Base-by-base conservation (phyloP, 1,140 invertebrate genomes). In the Zeugodacus cucurbitae region DNA sequence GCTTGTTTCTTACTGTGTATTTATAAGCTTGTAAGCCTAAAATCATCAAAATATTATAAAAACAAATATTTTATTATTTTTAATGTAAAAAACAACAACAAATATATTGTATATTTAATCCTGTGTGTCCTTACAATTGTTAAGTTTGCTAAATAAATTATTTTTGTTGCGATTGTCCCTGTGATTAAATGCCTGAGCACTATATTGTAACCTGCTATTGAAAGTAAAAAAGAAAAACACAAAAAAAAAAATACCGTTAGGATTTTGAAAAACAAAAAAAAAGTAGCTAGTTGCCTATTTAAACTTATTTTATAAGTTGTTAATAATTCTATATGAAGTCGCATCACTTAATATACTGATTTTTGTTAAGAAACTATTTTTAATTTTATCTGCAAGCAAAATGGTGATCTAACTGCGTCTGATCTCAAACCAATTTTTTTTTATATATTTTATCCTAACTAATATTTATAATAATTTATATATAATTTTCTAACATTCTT, bases 111-210 rank as follows among this genome's bases (percentile, higher is more conserved):
- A 7, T 44, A 48, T 82, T 54, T 48, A 29, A 8, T 48, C 74
- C 41, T 14, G 26, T 48, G 74, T 44, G 37, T 54, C 41, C n/a
- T 82, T 44, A 82, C 7, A 82, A 54, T 82, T 82, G 74, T 82
- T 82, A 82, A 44, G 74, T 82, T 82, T 82, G 74, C 74, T 29
- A 82, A 82, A 82, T 44, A 26, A 82, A 82, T 62, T 62, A 41
- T 54, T 82, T 82, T 82, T 48, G 74, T 82, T 82, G 74, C 74
- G n/a, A 48, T n/a, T n/a, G 48, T 48, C 14, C 41, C 74, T 82
- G 37, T 82, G 41, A 82, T 48, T 41, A 48, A 48, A 48, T 54
- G 74, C 74, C 74, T 82, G 20, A 29, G 10, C 48, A 14, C 10
- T 26, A 3, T 48, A 82, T 82, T 48, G 22, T 44, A 54, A 48